These are phyloP conservation scores for Thunnus maccoyii DNA, from an alignment of 2,113 vertebrate species.

Conservation along the genomic window DNA sequence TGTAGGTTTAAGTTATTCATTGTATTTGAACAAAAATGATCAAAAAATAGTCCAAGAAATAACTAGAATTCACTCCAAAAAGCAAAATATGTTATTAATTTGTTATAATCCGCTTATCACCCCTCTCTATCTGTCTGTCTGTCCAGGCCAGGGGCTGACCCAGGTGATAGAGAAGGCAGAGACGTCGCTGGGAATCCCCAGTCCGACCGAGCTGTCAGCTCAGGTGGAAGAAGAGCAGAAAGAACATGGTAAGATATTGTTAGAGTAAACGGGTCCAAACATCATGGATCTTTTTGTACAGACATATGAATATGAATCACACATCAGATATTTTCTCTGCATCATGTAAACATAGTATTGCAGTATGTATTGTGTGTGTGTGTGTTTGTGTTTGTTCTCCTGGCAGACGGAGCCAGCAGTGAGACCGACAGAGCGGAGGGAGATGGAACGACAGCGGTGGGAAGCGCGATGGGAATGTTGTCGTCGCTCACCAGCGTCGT, in stretches of 20 bases:
- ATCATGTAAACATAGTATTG: neutral
- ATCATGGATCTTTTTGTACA: too few species aligned
- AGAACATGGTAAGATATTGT: constrained; percentile 76
- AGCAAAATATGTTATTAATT: too few species aligned
- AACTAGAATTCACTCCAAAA: too few species aligned
- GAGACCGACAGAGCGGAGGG: constrained; percentile 54
- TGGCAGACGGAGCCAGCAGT: constrained; percentile 69
- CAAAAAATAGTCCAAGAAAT: too few species aligned
- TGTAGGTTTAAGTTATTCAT: too few species aligned
- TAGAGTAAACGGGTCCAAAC: neutral
- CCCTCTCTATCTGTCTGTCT: too few species aligned
- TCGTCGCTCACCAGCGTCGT: constrained; percentile 93
- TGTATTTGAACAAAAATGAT: too few species aligned
- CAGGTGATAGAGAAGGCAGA: constrained; percentile 98
- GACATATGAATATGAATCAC: too few species aligned
- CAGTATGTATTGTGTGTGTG: too few species aligned
- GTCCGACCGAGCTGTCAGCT: constrained; percentile 88
- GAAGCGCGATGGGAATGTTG: constrained; percentile 91
- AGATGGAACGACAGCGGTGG: constrained; percentile 78
- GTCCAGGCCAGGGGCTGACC: constrained; percentile 93
- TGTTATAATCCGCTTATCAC: too few species aligned
- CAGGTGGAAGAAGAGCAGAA: constrained; percentile 77
- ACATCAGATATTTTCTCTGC: neutral
- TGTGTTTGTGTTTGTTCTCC: neutral
- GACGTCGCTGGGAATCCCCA: constrained; percentile 94